phyloP scores from a whole-genome alignment of 2,797 vertebrate genomes.

The Oophaga sylvatica region DNA sequence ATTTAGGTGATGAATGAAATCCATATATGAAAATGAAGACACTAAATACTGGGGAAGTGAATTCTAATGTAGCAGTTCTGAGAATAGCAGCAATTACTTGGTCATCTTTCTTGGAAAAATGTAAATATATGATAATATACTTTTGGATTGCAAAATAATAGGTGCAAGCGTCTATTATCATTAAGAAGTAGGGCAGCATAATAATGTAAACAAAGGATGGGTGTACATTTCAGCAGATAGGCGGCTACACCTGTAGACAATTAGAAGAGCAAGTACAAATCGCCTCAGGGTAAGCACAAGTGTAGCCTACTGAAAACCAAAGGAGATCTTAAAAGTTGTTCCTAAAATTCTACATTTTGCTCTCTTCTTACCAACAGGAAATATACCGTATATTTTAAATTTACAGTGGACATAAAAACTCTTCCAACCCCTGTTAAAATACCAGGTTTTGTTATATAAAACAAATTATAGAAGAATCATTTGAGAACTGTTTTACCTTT shows the following conservation, averaged over 20 bases:
- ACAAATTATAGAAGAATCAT: too few relatives aligned
- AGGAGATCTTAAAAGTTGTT: not conserved
- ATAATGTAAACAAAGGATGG: constrained; percentile 11
- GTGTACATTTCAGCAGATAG: constrained; percentile 4
- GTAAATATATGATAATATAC: not conserved
- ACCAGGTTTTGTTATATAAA: too few relatives aligned
- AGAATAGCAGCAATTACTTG: not conserved
- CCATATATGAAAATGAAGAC: not conserved
- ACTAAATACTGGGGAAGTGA: not conserved
- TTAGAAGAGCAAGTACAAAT: constrained; percentile 1
- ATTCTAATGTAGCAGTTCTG: not conserved
- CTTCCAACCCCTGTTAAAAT: too few relatives aligned
- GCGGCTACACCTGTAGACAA: constrained; percentile 9
- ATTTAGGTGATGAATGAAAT: not conserved
- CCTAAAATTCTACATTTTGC: not conserved
- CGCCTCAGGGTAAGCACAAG: not conserved
- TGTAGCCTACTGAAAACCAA: not conserved
- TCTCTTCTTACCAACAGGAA: not conserved
- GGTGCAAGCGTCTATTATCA: not conserved
- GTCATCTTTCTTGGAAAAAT: not conserved
- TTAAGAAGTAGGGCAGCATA: constrained; percentile 20
- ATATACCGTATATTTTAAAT: not conserved
- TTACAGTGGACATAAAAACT: too few relatives aligned
- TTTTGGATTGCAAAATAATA: constrained; percentile 1
- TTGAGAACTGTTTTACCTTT: too few relatives aligned